Base-by-base conservation (phyloP, 1,140 invertebrate genomes). In the Drusus annulatus region DNA sequence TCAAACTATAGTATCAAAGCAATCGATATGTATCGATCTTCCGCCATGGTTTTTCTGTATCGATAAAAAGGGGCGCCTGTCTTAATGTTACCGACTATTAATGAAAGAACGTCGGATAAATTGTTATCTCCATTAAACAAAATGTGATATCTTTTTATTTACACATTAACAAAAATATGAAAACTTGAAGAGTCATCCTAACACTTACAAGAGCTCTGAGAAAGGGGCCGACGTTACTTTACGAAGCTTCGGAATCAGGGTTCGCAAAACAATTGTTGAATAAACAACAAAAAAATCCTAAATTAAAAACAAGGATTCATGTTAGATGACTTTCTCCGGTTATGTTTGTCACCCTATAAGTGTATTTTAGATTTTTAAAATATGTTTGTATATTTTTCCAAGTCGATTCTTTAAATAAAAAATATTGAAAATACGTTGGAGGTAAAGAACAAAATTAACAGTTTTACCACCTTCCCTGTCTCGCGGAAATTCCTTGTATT, bases 141-240 rank as follows among this genome's bases (percentile, higher is more conserved):
- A 83, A 83, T 81, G 82, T 81, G 82, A 83, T 83, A 83, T 81
- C 82, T 81, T 83, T 83, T 83, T 83, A 83, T 83, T 83, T 83
- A 83, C 80, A 83, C 82, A 83, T 83, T 83, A 83, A 83, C 82
- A 83, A 83, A 81, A 83, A 83, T 83, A 83, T 56, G 77, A 83
- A 79, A 83, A 81, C 79, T 76, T 80, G 77, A 19, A 60, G 31
- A 79, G 82, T 83, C 82, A 83, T 80, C 75, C 76, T 62, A 69
- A 83, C 82, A 83, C 82, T 83, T 83, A 83, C 77, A 25, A 16
- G 51, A 28, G 62, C 56, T 28, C 79, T 74, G 79, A 69, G 78
- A 83, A 79, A 75, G 54, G 19, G 19, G 60, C 19, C 73, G 60
- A 31, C n/a, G 15, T 45, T 36, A 45, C 62, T 60, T 60, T 60